A percentile compares a stretch with the other conserved stretches of the same genome.
Evolutionary conservation across 2,113 vertebrate genomes (phyloP).

Genomic region (Upupa epops): DNA sequence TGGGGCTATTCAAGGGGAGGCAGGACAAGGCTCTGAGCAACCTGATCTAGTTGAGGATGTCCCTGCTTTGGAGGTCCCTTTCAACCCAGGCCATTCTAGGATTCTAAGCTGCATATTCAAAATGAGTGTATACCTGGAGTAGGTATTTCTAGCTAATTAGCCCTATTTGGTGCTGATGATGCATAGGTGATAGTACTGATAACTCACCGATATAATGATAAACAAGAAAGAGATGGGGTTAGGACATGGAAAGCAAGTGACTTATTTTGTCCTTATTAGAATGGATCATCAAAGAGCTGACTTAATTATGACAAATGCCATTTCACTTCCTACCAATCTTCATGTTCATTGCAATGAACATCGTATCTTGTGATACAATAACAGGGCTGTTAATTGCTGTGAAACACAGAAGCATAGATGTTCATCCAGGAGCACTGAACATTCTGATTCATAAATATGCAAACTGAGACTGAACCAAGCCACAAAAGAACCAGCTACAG

Average conservation of each 20-base stretch:
- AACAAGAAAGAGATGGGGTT: not conserved
- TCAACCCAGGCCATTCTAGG: too few relatives aligned
- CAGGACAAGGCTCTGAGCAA: too few relatives aligned
- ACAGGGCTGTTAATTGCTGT: conserved; percentile 46
- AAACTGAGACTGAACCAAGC: not conserved
- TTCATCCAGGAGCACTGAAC: not conserved
- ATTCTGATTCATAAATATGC: not conserved
- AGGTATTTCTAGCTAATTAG: not conserved
- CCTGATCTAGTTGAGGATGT: too few relatives aligned
- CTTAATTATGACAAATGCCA: conserved; percentile 7
- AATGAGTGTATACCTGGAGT: not conserved
- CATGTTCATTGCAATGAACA: not conserved
- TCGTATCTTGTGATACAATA: conserved; percentile 6
- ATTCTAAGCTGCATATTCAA: not conserved
- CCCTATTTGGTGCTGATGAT: not conserved
- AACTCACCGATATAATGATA: not conserved
- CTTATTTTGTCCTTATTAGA: not conserved
- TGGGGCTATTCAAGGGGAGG: too few relatives aligned
- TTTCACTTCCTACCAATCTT: not conserved
- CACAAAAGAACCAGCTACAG: not conserved
- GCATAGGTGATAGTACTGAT: not conserved
- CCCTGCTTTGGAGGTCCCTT: too few relatives aligned
- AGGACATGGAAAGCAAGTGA: not conserved
- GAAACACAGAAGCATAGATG: not conserved
- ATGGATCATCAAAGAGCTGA: not conserved